Base-by-base conservation (phyloP, 2,888 invertebrate genomes). In the Muschampia plurimacula region DNA sequence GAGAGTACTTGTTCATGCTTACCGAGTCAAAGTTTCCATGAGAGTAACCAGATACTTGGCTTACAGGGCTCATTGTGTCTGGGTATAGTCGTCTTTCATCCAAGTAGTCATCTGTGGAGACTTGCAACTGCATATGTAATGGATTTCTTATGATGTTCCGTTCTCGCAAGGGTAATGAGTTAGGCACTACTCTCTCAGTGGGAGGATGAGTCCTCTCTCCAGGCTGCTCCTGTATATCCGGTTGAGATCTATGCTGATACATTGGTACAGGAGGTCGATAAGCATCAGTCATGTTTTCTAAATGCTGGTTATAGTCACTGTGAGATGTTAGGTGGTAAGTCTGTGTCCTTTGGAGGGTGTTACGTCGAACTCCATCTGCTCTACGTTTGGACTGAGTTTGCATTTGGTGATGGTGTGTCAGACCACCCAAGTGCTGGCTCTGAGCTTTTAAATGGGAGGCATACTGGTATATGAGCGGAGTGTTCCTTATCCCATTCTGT, bases 311-410 rank as follows among this genome's bases (percentile, higher is more conserved):
- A 75, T 94, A 94, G 70, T 94, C 94, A 86, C 94, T 93, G 73
- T 93, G 93, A 0, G 94, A 93, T 10, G 95, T 94, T 10, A 95
- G 84, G 71, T 95, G 95, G 76, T 95, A 95, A 1, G 95, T 95
- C 80, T 94, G 94, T 10, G 95, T 95, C 75, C 95, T 84, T 78
- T 94, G 94, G 69, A 95, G 79, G 4, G 94, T 92, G 70, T 91
- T 93, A 3, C 95, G 78, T 4, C 95, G 85, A 0, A 86, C 87
- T 72, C 90, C 87, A 70, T 94, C 93, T 1, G 84, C 81, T 60
- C 91, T 84, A 13, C 91, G 80, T 72, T 93, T 93, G 1, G 89
- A 80, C 76, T 88, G 91, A 28, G 78, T 77, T 65, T 86, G 91
- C 77, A 86, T 81, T 79, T 89, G 92, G 74, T 91, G 93, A 60